Percentiles rank a stretch among this genome's conserved stretches.
These are phyloP conservation scores for Sebastes fasciatus DNA, from an alignment of 2,113 vertebrate genomes.

Conservation along the genomic window DNA sequence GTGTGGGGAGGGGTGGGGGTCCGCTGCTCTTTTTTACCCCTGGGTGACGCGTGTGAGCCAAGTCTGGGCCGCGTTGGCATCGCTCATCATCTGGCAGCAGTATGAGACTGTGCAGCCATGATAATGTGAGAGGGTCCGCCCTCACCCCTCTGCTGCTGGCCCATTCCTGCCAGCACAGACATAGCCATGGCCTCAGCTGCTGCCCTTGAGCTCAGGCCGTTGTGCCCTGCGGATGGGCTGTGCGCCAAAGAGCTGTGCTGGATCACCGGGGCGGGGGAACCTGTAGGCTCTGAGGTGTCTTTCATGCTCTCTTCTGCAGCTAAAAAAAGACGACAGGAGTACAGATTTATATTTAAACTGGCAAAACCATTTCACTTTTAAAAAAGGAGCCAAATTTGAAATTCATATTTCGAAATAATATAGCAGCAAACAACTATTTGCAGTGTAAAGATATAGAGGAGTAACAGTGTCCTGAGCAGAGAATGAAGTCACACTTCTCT, in stretches of 20 bases:
- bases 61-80: constrained; percentile 69
- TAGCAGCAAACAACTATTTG: too few relatives aligned
- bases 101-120: constrained; percentile 94
- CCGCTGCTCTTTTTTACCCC: constrained; percentile 64
- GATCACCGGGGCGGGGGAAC: constrained; percentile 93
- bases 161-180: constrained; percentile 96
- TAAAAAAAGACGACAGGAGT: constrained; percentile 34
- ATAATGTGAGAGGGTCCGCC: constrained; percentile 82
- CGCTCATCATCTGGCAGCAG: constrained; percentile 96
- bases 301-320: constrained; percentile 92
- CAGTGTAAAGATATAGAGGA: too few relatives aligned
- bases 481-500: too few relatives aligned
- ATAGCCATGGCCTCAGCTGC: constrained; percentile 96
- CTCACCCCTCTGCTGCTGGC: constrained; percentile 92
- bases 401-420: too few relatives aligned
- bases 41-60: constrained; percentile 52
- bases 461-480: too few relatives aligned
- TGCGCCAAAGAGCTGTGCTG: constrained; percentile 92
- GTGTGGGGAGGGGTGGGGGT: background rate
- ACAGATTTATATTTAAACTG: background rate
- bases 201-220: constrained; percentile 90
- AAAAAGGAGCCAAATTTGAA: too few relatives aligned
- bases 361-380: background rate
- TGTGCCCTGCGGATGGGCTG: constrained; percentile 84
- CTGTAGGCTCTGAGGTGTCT: constrained; percentile 90